Evolutionary conservation across 1,140 invertebrate genomes (phyloP).

Genomic region (Cotesia typhae): DNA sequence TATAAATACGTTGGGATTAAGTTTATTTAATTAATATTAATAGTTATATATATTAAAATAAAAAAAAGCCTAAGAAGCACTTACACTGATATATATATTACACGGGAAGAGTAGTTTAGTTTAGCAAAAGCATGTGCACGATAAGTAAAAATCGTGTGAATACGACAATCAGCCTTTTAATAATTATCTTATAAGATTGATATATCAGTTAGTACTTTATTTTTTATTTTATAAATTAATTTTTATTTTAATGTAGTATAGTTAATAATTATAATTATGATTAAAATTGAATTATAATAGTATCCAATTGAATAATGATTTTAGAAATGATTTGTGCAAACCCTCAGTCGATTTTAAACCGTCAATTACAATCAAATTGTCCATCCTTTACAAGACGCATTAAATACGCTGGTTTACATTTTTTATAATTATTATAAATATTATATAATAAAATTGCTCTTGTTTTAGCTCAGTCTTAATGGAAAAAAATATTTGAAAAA

Average conservation of each 20-base stretch:
- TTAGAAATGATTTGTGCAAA: conserved; percentile 15
- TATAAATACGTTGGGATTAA: conserved; percentile 7
- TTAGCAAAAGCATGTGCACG: conserved; percentile 35
- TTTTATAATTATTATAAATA: conserved; percentile 15
- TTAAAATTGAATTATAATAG: not conserved
- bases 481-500: conserved; percentile 10
- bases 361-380: conserved; percentile 23
- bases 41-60: not conserved
- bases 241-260: no score
- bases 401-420: conserved; percentile 1
- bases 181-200: conserved; percentile 33
- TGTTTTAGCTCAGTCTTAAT: conserved; percentile 32
- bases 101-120: conserved; percentile 30
- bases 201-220: conserved; percentile 1
- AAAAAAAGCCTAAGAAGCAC: conserved; percentile 33
- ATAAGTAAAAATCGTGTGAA: conserved; percentile 37
- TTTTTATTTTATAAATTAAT: conserved; percentile 8
- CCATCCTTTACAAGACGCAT: not conserved
- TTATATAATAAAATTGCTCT: conserved; percentile 16
- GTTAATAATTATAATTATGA: no score
- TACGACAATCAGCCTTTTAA: conserved; percentile 42
- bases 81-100: conserved; percentile 27
- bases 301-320: not conserved
- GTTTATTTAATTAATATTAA: not conserved
- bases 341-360: not conserved